phyloP scores from a whole-genome alignment of 2,113 vertebrate genomes.

The Lepisosteus osseus region DNA sequence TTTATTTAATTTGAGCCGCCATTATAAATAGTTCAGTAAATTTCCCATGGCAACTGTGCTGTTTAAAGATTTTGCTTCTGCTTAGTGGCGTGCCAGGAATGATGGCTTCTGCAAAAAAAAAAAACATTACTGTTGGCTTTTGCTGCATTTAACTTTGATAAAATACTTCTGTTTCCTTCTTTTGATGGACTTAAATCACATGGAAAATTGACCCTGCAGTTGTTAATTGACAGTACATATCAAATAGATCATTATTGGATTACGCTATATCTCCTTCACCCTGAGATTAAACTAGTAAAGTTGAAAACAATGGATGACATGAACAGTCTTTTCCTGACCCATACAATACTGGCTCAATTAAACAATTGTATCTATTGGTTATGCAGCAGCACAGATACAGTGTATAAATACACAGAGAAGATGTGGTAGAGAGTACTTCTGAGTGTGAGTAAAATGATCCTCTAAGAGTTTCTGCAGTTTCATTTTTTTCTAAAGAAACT shows the following conservation, averaged over 20 bases:
- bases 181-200: not conserved
- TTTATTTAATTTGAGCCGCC: conserved; percentile 32
- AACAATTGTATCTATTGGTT: not conserved
- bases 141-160: not conserved
- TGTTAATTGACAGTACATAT: no score
- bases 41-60: conserved; percentile 50
- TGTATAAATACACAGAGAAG: no score
- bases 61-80: conserved; percentile 42
- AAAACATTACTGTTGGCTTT: not conserved
- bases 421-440: not conserved
- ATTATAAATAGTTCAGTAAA: conserved; percentile 45
- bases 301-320: no score
- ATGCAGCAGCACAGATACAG: not conserved
- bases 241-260: no score
- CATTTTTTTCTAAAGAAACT: no score
- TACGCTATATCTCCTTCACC: no score
- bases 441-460: not conserved
- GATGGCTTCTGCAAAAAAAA: conserved; percentile 14
- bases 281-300: no score
- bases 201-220: no score
- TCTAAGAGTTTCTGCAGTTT: no score
- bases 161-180: no score
- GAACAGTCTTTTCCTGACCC: no score
- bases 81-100: conserved; percentile 40
- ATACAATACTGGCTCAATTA: no score